phyloP scores from a whole-genome alignment of 2,797 vertebrate genomes.

The Hypotaenidia okinawae region DNA sequence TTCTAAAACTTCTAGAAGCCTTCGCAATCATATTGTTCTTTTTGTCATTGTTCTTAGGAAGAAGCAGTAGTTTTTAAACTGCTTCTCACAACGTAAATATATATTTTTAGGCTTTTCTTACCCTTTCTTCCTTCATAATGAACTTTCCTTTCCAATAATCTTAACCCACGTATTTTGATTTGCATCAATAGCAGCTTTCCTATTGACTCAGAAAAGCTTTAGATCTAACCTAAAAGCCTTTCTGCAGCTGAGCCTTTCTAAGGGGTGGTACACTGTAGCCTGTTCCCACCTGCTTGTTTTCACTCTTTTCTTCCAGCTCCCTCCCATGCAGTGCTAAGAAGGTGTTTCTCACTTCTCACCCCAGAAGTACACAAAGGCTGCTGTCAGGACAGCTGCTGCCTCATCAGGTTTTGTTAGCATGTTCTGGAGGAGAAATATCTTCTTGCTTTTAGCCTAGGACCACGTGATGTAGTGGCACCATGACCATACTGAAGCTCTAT shows the following conservation, averaged over 20 bases:
- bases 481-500: not conserved
- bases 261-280: not conserved
- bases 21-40: not conserved
- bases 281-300: slow-evolving; percentile 6
- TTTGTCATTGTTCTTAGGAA: not conserved
- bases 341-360: not conserved
- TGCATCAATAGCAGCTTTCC: slow-evolving; percentile 8
- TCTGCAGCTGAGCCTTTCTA: slow-evolving; percentile 10
- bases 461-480: fast-evolving
- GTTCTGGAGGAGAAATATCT: not conserved
- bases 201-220: slow-evolving; percentile 29
- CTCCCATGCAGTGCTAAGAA: not conserved
- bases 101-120: not conserved
- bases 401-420: not conserved
- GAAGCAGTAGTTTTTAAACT: not conserved
- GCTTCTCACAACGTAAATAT: not conserved
- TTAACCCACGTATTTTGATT: not conserved
- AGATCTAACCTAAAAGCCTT: slow-evolving; percentile 40
- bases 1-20: not conserved
- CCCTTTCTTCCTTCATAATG: not conserved
- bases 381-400: not conserved
- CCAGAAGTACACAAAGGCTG: fast-evolving
- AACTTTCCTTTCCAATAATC: slow-evolving; percentile 7
- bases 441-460: not conserved
- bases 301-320: not conserved